Percentiles rank a stretch among this genome's conserved stretches.
These are phyloP conservation scores for Phyllotis vaccarum DNA, from an alignment of 2,797 vertebrate genomes.

Conservation along the genomic window DNA sequence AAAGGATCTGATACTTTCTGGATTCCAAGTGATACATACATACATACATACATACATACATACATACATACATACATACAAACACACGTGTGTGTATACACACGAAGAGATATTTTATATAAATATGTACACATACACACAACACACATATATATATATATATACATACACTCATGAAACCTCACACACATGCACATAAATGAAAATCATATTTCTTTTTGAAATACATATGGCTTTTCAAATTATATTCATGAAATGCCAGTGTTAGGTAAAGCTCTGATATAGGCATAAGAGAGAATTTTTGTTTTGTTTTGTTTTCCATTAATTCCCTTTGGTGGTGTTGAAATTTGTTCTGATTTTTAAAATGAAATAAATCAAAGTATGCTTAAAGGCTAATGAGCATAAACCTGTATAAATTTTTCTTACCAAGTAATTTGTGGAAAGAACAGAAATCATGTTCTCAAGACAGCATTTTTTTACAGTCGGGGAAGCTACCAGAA, in stretches of 20 bases:
- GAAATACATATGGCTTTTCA: constrained; percentile 69
- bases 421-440: constrained; percentile 77
- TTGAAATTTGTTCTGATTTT: not conserved
- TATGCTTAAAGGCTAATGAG: not conserved
- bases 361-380: not conserved
- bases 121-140: no score
- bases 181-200: not conserved
- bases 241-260: constrained; percentile 76
- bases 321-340: not conserved
- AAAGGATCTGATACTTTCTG: not conserved
- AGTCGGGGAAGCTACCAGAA: not conserved
- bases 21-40: no score
- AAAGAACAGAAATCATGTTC: constrained; percentile 79
- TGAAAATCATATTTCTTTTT: not conserved
- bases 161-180: not conserved
- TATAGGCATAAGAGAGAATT: constrained; percentile 61
- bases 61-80: no score
- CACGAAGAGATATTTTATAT: no score
- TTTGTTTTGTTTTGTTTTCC: not conserved
- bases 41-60: no score
- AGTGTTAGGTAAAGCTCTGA: constrained; percentile 31
- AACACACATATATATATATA: no score
- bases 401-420: constrained; percentile 16
- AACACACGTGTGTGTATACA: no score
- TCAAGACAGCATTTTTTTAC: constrained; percentile 69